Percentiles rank a stretch among this genome's conserved stretches.
Conservation (phyloP, 92 coral and sea anemone species). For the Epizoanthus ramosus region DNA sequence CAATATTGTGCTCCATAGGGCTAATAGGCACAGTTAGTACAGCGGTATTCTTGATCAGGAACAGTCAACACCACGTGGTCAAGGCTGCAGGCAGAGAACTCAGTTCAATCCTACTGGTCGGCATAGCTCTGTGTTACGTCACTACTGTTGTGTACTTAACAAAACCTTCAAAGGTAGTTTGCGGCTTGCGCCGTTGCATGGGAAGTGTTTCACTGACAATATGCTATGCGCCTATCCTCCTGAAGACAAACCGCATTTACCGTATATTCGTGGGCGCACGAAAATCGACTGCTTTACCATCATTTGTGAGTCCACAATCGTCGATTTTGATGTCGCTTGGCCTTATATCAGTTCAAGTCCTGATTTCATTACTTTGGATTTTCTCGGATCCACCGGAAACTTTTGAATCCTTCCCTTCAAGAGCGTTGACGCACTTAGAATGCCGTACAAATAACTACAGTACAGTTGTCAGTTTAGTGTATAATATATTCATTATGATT, state of each 20-base stretch:
- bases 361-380: constrained; percentile 39
- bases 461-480: constrained; percentile 43
- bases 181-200: constrained; percentile 44
- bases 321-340: constrained; percentile 49
- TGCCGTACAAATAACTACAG: constrained; percentile 36
- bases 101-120: constrained; percentile 37
- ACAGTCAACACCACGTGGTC: constrained; percentile 37
- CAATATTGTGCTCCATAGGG: constrained; percentile 22
- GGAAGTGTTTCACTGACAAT: constrained; percentile 42
- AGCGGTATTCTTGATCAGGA: constrained; percentile 24
- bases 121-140: constrained; percentile 41
- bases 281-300: constrained; percentile 14
- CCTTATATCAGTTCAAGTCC: constrained; percentile 46
- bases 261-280: constrained; percentile 50
- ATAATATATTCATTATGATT: constrained; percentile 51
- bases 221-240: constrained; percentile 51
- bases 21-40: constrained; percentile 6
- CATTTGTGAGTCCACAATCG: constrained; percentile 48
- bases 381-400: constrained; percentile 48
- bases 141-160: constrained; percentile 41
- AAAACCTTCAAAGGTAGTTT: constrained; percentile 42
- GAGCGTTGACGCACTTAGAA: constrained; percentile 39
- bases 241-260: constrained; percentile 48
- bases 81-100: constrained; percentile 54
- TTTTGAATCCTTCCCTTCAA: constrained; percentile 19